phyloP scores from a whole-genome alignment of 1,140 invertebrate species.

The Euura saliciscinereae region DNA sequence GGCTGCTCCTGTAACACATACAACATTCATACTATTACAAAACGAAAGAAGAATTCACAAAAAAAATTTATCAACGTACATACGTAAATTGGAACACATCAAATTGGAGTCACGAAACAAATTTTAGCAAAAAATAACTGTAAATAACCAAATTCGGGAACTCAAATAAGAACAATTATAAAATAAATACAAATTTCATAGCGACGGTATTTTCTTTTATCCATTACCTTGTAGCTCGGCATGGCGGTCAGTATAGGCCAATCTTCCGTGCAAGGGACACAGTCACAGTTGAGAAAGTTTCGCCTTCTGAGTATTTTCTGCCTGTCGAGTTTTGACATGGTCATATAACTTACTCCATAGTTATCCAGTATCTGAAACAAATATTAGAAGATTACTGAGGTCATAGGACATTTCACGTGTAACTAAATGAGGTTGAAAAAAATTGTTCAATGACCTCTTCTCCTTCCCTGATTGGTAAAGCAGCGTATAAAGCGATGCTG shows the following conservation, averaged over 20 bases:
- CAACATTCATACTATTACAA: background rate
- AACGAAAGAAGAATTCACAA: background rate
- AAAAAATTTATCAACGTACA: background rate
- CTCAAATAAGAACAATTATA: background rate
- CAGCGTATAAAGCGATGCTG: conserved; percentile 62
- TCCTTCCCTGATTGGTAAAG: conserved; percentile 69
- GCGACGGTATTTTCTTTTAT: background rate
- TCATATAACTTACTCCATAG: background rate
- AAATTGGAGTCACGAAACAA: too few relatives aligned
- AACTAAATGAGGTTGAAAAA: background rate
- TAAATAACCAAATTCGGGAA: background rate
- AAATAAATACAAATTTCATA: background rate
- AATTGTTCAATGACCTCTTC: background rate
- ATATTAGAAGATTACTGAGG: background rate
- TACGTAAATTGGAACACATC: background rate
- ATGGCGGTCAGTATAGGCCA: background rate
- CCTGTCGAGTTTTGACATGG: background rate
- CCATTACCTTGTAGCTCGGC: background rate
- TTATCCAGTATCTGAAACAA: background rate
- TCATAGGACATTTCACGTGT: background rate
- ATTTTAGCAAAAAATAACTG: too few relatives aligned
- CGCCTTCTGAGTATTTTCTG: background rate
- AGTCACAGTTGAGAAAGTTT: background rate
- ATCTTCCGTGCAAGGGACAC: background rate
- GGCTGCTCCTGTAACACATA: background rate